A percentile compares a stretch with the other conserved stretches of the same genome.
phyloP scores from a whole-genome alignment of 2,113 vertebrate genomes.

The Myanophis thanlyinensis region DNA sequence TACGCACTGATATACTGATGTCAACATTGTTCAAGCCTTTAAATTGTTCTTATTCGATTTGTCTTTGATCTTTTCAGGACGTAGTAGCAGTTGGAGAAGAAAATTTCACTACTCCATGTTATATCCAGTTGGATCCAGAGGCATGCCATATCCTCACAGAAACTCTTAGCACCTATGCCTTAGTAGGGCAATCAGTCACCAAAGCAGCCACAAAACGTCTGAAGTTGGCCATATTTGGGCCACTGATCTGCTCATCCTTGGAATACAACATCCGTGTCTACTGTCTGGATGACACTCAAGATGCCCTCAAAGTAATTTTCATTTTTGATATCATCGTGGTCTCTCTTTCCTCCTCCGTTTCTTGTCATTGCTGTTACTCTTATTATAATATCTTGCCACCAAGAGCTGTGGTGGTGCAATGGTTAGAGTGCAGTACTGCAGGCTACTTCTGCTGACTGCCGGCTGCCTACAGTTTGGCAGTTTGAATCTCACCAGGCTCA shows the following conservation, averaged over 20 bases:
- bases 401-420: too few relatives aligned
- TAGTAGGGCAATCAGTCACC: constrained; percentile 87
- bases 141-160: constrained; percentile 93
- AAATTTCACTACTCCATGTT: constrained; percentile 93
- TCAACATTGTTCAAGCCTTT: neutral
- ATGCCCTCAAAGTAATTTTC: constrained; percentile 86
- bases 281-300: constrained; percentile 91
- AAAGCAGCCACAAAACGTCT: constrained; percentile 89
- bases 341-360: neutral
- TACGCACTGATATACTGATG: neutral
- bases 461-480: too few relatives aligned
- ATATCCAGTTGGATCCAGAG: constrained; percentile 88
- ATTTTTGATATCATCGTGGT: neutral
- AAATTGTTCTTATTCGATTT: neutral
- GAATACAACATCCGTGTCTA: constrained; percentile 93
- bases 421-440: too few relatives aligned
- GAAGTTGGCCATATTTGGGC: constrained; percentile 90
- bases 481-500: too few relatives aligned
- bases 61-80: constrained; percentile 69
- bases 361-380: neutral
- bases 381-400: too few relatives aligned
- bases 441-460: too few relatives aligned
- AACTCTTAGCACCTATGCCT: constrained; percentile 86
- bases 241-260: constrained; percentile 82
- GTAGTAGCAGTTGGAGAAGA: constrained; percentile 91